Percentiles rank a stretch among this genome's conserved stretches.
These are phyloP conservation scores for Gobius niger DNA, from an alignment of 2,113 vertebrate species.

Conservation along the genomic window DNA sequence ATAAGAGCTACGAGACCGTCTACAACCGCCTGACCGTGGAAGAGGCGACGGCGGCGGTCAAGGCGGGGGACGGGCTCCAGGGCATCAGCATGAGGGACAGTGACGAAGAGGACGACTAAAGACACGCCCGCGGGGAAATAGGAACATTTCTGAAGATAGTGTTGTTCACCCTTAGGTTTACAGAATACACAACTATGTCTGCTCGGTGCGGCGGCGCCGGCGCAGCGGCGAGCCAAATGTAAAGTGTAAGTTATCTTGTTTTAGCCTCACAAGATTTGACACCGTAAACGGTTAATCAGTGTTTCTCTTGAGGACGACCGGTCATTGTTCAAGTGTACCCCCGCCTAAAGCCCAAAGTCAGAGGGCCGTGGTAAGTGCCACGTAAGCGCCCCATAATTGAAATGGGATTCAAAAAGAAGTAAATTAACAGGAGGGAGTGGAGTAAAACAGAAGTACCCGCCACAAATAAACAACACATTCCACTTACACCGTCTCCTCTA, in stretches of 20 bases:
- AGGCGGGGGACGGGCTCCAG: constrained; percentile 84
- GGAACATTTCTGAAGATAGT: not conserved
- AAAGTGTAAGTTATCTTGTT: no score
- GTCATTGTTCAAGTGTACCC: not conserved
- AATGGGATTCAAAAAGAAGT: no score
- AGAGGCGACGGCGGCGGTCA: constrained; percentile 87
- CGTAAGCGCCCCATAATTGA: no score
- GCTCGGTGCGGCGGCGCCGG: no score
- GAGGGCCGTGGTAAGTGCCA: no score
- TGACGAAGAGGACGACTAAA: constrained; percentile 89
- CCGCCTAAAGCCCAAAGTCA: not conserved
- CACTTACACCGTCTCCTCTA: no score
- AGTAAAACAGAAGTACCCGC: no score
- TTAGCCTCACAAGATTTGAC: no score
- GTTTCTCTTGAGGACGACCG: not conserved
- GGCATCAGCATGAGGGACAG: constrained; percentile 97
- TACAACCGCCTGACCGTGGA: constrained; percentile 90
- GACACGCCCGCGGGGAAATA: not conserved
- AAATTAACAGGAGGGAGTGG: no score
- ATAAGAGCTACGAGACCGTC: constrained; percentile 89
- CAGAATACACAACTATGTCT: not conserved
- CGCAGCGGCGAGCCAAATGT: no score
- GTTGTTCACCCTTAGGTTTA: not conserved
- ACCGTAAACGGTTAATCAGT: no score
- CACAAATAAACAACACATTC: no score